Evolutionary conservation across 2,113 vertebrate species (phyloP).

Genomic region (Sardina pilchardus): DNA sequence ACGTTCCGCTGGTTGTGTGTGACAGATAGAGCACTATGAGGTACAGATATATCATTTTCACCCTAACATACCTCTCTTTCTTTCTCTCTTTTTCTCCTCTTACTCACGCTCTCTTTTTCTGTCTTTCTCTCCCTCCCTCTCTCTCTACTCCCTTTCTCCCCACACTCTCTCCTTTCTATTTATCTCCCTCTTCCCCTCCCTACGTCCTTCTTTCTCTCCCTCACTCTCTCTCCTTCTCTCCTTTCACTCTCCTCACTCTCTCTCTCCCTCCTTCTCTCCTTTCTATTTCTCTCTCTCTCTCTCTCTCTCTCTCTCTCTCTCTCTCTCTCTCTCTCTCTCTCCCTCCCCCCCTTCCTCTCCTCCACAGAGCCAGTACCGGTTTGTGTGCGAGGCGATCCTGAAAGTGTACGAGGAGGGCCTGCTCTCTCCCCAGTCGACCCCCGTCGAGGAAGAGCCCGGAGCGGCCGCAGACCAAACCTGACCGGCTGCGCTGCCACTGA

Average conservation of each 20-base stretch:
- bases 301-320: neutral
- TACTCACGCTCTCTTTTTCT: neutral
- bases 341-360: neutral
- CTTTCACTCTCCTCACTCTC: too few species aligned
- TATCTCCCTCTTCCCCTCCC: too few species aligned
- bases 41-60: neutral
- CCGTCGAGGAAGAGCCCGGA: slow-evolving; percentile 25
- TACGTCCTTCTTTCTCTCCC: neutral
- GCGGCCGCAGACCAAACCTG: neutral
- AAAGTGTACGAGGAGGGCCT: slow-evolving; percentile 48
- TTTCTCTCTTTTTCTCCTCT: neutral
- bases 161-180: too few species aligned
- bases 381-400: slow-evolving; percentile 53
- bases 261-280: too few species aligned
- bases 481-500: slow-evolving; percentile 9
- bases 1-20: neutral
- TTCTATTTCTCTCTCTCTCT: too few species aligned
- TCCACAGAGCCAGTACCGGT: slow-evolving; percentile 50
- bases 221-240: too few species aligned
- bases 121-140: neutral
- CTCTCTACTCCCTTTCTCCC: too few species aligned
- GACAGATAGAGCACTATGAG: too few species aligned
- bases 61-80: neutral
- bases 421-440: slow-evolving; percentile 31
- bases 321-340: neutral